These are phyloP conservation scores for Meda fulgida DNA, from an alignment of 2,797 vertebrate genomes.

Conservation along the genomic window DNA sequence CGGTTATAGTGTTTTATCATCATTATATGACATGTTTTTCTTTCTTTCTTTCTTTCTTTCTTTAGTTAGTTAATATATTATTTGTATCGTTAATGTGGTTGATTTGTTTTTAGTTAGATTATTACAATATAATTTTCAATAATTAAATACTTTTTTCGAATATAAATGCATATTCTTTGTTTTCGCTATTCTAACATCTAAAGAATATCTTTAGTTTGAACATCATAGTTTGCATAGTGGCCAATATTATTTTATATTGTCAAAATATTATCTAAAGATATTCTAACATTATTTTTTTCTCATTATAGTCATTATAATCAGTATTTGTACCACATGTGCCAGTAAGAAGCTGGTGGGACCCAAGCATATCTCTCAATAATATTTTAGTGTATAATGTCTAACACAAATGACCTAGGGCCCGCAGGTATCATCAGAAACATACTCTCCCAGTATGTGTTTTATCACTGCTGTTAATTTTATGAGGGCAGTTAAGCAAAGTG, in stretches of 20 bases:
- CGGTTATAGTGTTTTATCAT: no score
- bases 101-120: no score
- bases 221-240: no score
- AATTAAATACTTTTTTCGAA: no score
- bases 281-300: not conserved
- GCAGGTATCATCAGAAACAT: conserved; percentile 79
- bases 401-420: conserved; percentile 74
- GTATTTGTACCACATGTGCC: not conserved
- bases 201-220: no score
- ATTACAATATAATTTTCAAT: no score
- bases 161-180: not conserved
- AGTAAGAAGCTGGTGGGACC: conserved; percentile 19
- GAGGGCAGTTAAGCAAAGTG: conserved; percentile 75
- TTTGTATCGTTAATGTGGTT: no score
- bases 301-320: not conserved
- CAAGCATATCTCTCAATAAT: conserved; percentile 66
- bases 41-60: no score
- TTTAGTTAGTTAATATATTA: no score
- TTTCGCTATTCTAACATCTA: not conserved
- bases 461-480: conserved; percentile 80
- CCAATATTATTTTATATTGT: not conserved
- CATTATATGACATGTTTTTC: no score
- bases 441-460: conserved; percentile 76
- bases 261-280: not conserved
- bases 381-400: conserved; percentile 76